phyloP scores from a whole-genome alignment of 1,140 invertebrate genomes.

The Drosophila watanabei region DNA sequence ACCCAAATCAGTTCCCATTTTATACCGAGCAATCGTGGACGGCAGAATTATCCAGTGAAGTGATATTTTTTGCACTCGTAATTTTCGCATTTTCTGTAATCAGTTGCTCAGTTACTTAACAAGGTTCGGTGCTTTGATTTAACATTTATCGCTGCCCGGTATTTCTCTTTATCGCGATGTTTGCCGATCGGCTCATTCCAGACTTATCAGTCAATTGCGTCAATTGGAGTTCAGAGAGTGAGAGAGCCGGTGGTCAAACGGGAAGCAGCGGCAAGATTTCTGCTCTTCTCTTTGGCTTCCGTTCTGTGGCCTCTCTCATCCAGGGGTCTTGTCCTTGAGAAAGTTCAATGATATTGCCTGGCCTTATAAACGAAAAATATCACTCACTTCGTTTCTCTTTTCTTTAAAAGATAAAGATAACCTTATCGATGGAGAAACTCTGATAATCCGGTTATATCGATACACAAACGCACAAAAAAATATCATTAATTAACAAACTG shows the following conservation, averaged over 20 bases:
- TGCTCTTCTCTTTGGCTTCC: slow-evolving; percentile 16
- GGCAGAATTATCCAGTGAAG: slow-evolving; percentile 19
- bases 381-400: slow-evolving; percentile 46
- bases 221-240: slow-evolving; percentile 25
- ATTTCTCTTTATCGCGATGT: slow-evolving; percentile 31
- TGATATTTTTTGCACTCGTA: slow-evolving; percentile 12
- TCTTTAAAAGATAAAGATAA: slow-evolving; percentile 28
- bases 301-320: slow-evolving; percentile 14
- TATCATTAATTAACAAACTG: neutral
- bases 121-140: slow-evolving; percentile 30
- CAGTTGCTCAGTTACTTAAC: slow-evolving; percentile 21
- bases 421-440: slow-evolving; percentile 1
- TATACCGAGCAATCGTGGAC: slow-evolving; percentile 48
- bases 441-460: slow-evolving; percentile 18
- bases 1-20: slow-evolving; percentile 61
- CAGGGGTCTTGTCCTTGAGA: slow-evolving; percentile 63
- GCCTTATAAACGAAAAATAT: slow-evolving; percentile 15
- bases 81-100: slow-evolving; percentile 3
- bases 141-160: slow-evolving; percentile 9
- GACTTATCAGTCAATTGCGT: slow-evolving; percentile 43
- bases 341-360: slow-evolving; percentile 71
- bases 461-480: neutral
- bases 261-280: neutral
- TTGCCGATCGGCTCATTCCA: slow-evolving; percentile 23
- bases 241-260: slow-evolving; percentile 2